phyloP scores from a whole-genome alignment of 2,888 invertebrate genomes.

The Adelphocoris suturalis region DNA sequence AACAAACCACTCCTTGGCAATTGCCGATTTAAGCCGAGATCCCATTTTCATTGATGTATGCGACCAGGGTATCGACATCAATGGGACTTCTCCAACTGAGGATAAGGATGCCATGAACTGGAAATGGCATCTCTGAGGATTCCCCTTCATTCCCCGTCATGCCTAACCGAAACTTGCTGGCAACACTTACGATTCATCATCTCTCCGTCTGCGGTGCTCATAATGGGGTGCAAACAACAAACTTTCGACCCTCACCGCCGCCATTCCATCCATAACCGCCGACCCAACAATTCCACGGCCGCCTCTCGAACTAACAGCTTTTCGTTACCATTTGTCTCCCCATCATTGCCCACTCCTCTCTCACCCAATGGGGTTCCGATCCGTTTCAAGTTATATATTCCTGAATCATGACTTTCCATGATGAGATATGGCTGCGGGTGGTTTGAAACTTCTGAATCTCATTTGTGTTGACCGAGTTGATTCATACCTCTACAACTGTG shows the following conservation, averaged over 20 bases:
- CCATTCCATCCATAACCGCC: slow-evolving; percentile 13
- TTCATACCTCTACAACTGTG: not conserved
- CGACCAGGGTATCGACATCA: not conserved
- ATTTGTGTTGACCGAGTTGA: not conserved
- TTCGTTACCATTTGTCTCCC: slow-evolving; percentile 23
- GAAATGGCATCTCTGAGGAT: not conserved
- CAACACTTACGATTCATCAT: slow-evolving; percentile 39
- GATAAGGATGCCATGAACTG: not conserved
- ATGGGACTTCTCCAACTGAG: not conserved
- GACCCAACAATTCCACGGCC: slow-evolving; percentile 21
- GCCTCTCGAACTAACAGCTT: slow-evolving; percentile 5
- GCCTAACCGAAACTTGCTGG: not conserved
- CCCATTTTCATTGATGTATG: not conserved
- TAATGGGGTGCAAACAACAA: slow-evolving; percentile 39
- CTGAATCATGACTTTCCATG: not conserved
- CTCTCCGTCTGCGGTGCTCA: slow-evolving; percentile 25
- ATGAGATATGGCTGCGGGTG: slow-evolving; percentile 6
- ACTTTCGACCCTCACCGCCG: not conserved
- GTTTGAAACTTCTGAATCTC: not conserved
- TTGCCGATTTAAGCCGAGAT: not conserved
- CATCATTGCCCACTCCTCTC: slow-evolving; percentile 9
- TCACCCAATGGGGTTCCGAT: slow-evolving; percentile 17
- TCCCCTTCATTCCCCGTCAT: not conserved
- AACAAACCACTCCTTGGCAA: too few species aligned
- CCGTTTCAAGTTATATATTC: not conserved